Conservation (phyloP, 2,888 invertebrate species). For the Oligia strigilis region DNA sequence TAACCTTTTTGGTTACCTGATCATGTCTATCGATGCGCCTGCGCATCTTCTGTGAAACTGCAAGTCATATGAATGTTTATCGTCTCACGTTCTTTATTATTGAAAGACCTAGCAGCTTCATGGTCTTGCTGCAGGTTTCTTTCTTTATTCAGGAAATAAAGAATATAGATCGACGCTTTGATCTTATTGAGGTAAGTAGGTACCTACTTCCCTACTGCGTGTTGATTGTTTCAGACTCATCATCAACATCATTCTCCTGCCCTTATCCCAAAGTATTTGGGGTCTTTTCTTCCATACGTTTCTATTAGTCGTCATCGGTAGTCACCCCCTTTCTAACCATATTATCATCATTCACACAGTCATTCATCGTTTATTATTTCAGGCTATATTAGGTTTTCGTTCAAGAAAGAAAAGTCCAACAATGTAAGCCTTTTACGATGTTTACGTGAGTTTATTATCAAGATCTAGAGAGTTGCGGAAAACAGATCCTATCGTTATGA, state of each 20-base stretch:
- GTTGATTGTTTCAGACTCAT: too few species aligned
- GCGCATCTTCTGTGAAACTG: not conserved
- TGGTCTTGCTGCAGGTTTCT: not conserved
- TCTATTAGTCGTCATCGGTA: too few species aligned
- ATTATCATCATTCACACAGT: too few species aligned
- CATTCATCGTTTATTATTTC: not conserved
- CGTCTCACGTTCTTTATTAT: not conserved
- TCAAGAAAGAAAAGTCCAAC: too few species aligned
- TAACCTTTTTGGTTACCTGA: not conserved
- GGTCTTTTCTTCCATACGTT: too few species aligned
- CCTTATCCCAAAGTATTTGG: too few species aligned
- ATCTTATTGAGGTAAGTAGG: too few species aligned
- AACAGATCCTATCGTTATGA: constrained; percentile 40
- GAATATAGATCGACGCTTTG: not conserved
- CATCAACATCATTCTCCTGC: too few species aligned
- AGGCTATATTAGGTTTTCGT: not conserved
- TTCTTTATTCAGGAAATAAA: not conserved
- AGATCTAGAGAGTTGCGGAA: constrained; percentile 35
- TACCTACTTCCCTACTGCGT: too few species aligned
- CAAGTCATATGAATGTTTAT: not conserved
- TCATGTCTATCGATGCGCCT: not conserved
- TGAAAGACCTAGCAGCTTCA: not conserved
- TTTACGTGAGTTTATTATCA: constrained; percentile 11
- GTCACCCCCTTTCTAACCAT: too few species aligned
- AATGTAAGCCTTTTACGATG: not conserved